These are phyloP conservation scores for Carassius auratus DNA, from an alignment of 2,113 vertebrate species.

Conservation along the genomic window DNA sequence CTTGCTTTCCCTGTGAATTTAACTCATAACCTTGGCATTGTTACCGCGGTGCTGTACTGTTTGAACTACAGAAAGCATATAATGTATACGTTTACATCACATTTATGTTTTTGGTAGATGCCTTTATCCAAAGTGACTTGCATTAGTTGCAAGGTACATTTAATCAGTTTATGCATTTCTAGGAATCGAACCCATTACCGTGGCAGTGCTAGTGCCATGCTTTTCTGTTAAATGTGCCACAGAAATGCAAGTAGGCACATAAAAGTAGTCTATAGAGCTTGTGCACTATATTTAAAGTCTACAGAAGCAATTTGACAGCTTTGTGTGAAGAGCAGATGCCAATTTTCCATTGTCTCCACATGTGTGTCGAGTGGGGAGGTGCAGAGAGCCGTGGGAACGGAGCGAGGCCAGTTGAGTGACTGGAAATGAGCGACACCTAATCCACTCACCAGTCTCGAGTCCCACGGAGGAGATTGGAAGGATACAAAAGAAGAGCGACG, in stretches of 20 bases:
- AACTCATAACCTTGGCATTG: neutral
- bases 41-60: neutral
- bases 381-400: too few relatives aligned
- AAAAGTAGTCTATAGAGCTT: neutral
- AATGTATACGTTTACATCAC: neutral
- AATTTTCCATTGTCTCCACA: neutral
- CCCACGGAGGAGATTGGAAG: too few relatives aligned
- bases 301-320: neutral
- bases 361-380: too few relatives aligned
- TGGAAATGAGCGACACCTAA: too few relatives aligned
- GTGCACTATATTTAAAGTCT: neutral
- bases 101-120: neutral
- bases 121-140: neutral
- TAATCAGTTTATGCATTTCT: neutral
- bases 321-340: neutral
- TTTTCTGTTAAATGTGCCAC: neutral
- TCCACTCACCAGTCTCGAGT: too few relatives aligned
- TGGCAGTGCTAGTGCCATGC: neutral
- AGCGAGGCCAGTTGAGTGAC: too few relatives aligned
- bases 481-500: too few relatives aligned
- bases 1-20: neutral
- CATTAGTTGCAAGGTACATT: neutral
- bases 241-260: neutral
- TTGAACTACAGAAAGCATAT: neutral
- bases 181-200: neutral